A percentile compares a stretch with the other conserved stretches of the same genome.
phyloP scores from a whole-genome alignment of 2,113 vertebrate species.

The Trichechus manatus region DNA sequence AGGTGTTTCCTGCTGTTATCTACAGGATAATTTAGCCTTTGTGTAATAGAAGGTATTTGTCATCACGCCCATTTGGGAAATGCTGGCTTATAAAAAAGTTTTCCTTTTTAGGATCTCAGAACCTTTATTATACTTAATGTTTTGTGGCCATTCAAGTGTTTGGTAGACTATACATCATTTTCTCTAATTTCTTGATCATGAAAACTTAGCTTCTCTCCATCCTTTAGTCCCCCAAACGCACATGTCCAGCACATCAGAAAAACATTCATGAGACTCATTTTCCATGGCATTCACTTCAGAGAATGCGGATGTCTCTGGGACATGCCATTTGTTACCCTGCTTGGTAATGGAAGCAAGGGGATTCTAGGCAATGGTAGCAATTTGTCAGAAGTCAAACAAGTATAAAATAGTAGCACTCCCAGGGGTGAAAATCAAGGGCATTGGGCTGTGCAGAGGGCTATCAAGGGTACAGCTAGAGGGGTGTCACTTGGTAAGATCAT shows the following conservation, averaged over 20 bases:
- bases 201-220: not conserved
- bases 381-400: not conserved
- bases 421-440: not conserved
- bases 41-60: not conserved
- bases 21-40: not conserved
- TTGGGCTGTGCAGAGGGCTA: too few species aligned
- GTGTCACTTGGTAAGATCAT: not conserved
- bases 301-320: not conserved
- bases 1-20: not conserved
- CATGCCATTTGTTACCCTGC: not conserved
- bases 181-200: not conserved
- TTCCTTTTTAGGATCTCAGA: constrained; percentile 1
- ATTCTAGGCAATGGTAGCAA: not conserved
- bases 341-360: not conserved
- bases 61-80: not conserved
- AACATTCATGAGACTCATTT: not conserved
- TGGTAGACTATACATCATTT: not conserved
- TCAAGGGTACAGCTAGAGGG: not conserved
- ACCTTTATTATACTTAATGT: not conserved
- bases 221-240: not conserved
- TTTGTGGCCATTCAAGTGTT: not conserved
- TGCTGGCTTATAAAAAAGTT: not conserved
- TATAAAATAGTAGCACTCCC: not conserved
- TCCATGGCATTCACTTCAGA: not conserved
- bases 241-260: not conserved